phyloP scores from a whole-genome alignment of 2,888 invertebrate genomes.

The Plemyria rubiginata region DNA sequence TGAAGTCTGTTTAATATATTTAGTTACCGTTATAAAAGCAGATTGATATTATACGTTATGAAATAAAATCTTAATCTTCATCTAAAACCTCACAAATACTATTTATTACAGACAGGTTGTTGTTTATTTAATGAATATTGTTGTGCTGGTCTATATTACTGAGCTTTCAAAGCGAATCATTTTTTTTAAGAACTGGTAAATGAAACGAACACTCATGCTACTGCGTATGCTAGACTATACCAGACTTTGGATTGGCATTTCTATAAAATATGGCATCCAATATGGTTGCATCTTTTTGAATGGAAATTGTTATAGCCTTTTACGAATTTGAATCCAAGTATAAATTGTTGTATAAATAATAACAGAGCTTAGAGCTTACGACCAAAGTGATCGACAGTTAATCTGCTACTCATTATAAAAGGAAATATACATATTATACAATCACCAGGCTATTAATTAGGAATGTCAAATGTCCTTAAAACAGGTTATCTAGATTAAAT shows the following conservation, averaged over 20 bases:
- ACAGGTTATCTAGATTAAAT: conserved; percentile 67
- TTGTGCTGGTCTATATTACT: background rate
- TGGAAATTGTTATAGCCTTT: conserved; percentile 26
- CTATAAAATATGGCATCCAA: conserved; percentile 35
- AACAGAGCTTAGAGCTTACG: conserved; percentile 58
- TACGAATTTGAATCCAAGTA: conserved; percentile 32
- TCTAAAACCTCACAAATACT: background rate
- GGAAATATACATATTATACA: conserved; percentile 39
- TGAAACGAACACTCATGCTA: background rate
- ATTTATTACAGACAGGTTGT: background rate
- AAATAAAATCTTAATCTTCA: background rate
- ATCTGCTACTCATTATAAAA: conserved; percentile 41
- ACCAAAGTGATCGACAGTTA: conserved; percentile 53
- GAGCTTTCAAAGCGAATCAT: conserved; percentile 19
- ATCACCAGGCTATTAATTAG: conserved; percentile 46
- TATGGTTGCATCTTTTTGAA: conserved; percentile 27
- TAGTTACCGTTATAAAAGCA: background rate
- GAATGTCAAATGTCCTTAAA: conserved; percentile 55
- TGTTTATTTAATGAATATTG: background rate
- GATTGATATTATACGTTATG: conserved; percentile 3
- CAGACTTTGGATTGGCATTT: conserved; percentile 22
- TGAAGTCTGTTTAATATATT: conserved; percentile 17
- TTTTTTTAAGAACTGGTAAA: conserved; percentile 10
- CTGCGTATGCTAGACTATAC: conserved; percentile 12
- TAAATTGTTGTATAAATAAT: conserved; percentile 41